phyloP scores from a whole-genome alignment of 2,113 vertebrate species.

The Callocephalon fimbriatum region DNA sequence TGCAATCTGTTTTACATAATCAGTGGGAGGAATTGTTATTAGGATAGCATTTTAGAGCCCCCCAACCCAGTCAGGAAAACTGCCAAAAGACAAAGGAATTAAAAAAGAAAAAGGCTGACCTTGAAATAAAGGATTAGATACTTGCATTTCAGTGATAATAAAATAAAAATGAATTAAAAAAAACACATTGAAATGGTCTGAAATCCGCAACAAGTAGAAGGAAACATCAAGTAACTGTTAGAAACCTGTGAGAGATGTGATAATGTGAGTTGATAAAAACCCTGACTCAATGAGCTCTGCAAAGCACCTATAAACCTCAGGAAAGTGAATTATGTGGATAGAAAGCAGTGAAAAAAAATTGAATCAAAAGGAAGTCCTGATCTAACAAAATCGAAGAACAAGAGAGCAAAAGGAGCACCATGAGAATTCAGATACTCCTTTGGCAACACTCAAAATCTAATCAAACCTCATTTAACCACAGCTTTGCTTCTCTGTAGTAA shows the following conservation, averaged over 20 bases:
- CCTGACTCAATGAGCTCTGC: neutral
- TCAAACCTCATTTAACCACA: neutral
- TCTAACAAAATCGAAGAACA: neutral
- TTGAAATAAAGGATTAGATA: neutral
- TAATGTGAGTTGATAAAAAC: conserved; percentile 3
- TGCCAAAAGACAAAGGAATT: neutral
- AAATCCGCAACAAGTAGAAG: neutral
- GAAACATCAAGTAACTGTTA: neutral
- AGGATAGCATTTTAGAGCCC: neutral
- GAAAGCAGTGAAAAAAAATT: neutral
- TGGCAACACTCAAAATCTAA: neutral
- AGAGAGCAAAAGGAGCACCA: neutral
- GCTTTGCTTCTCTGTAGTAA: neutral
- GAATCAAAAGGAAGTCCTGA: neutral
- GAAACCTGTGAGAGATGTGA: neutral
- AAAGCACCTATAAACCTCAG: neutral
- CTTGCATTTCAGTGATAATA: neutral
- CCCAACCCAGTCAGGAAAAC: neutral
- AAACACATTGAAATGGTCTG: neutral
- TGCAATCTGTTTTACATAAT: neutral
- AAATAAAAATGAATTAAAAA: neutral
- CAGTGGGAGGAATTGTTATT: neutral
- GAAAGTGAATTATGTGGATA: neutral
- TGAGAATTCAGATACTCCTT: neutral
- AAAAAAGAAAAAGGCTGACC: neutral